These are phyloP conservation scores for Triplophysa dalaica DNA, from an alignment of 2,113 vertebrate genomes.

Conservation along the genomic window DNA sequence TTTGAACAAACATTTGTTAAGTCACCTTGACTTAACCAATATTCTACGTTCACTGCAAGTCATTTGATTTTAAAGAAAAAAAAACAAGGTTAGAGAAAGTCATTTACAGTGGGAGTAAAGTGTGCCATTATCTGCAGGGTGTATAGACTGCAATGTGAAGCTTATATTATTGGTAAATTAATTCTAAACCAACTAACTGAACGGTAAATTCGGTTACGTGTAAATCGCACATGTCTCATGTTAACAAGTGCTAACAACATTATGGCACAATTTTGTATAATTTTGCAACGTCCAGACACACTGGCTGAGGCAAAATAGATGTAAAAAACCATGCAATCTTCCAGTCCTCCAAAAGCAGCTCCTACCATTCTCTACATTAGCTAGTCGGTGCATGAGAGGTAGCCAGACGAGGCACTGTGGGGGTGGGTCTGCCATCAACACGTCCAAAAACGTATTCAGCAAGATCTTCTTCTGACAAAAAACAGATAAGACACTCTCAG, in stretches of 20 bases:
- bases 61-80: too few species aligned
- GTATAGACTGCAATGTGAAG: too few species aligned
- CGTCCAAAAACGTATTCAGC: slow-evolving; percentile 94
- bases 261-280: too few species aligned
- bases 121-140: too few species aligned
- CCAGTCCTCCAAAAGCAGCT: neutral
- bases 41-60: too few species aligned
- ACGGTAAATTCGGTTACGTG: too few species aligned
- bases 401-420: slow-evolving; percentile 99
- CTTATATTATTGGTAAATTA: too few species aligned
- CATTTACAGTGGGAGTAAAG: too few species aligned
- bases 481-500: slow-evolving; percentile 36
- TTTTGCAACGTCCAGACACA: neutral
- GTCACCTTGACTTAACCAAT: too few species aligned
- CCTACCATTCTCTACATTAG: slow-evolving; percentile 95
- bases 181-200: too few species aligned
- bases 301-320: neutral
- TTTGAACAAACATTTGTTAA: neutral
- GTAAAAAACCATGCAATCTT: neutral
- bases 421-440: slow-evolving; percentile 93
- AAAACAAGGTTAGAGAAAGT: too few species aligned
- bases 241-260: neutral
- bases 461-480: slow-evolving; percentile 87
- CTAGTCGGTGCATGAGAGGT: slow-evolving; percentile 95
- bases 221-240: too few species aligned